phyloP scores from a whole-genome alignment of 1,140 invertebrate species.

The Macrostomum lignano region DNA sequence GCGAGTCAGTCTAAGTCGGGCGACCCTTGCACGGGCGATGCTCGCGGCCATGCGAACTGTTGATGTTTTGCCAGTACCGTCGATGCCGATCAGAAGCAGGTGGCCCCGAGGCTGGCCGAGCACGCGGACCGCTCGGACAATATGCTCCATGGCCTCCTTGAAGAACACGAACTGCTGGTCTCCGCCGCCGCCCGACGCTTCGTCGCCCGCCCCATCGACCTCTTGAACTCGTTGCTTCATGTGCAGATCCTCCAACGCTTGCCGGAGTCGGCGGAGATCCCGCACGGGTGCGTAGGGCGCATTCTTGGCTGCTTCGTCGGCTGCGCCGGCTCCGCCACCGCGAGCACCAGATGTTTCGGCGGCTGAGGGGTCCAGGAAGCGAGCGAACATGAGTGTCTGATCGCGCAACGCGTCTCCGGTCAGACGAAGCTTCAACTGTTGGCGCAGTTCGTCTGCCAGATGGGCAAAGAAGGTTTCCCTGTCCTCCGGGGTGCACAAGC shows the following conservation, averaged over 20 bases:
- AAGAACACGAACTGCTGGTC: constrained; percentile 17
- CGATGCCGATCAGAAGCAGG: constrained; percentile 23
- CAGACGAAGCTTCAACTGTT: constrained; percentile 44
- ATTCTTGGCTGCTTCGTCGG: neutral
- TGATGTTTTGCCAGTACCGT: constrained; percentile 24
- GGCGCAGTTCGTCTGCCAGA: constrained; percentile 41
- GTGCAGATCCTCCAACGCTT: neutral
- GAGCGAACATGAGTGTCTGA: neutral
- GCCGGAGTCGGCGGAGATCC: neutral
- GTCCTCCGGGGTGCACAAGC: constrained; percentile 45
- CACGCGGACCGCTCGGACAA: constrained; percentile 18
- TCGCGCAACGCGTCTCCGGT: constrained; percentile 16
- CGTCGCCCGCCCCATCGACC: neutral
- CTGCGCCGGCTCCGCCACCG: too few species aligned
- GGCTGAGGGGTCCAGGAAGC: neutral
- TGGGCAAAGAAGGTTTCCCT: constrained; percentile 40
- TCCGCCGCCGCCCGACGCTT: neutral
- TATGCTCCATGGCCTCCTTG: constrained; percentile 24
- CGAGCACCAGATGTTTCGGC: too few species aligned
- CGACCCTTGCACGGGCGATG: constrained; percentile 10
- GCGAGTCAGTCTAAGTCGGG: constrained; percentile 31
- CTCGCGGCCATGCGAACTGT: constrained; percentile 17
- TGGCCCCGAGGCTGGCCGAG: constrained; percentile 23
- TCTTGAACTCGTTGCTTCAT: neutral
- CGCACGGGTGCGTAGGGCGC: neutral